Evolutionary conservation across 2,113 vertebrate genomes (phyloP).

Genomic region (Octodon degus): DNA sequence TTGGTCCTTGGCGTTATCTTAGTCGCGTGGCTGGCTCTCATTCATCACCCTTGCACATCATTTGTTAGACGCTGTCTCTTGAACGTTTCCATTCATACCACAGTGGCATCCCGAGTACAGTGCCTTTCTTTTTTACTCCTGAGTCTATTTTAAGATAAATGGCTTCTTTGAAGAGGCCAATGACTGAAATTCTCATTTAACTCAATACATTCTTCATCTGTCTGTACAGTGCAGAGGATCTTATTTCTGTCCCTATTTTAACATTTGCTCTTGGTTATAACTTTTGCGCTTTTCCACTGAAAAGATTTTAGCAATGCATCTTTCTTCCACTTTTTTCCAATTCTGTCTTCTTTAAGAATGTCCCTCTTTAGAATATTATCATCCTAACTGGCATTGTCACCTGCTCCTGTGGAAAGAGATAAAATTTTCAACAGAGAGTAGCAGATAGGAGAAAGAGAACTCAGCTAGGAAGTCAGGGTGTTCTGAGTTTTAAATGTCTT

Average conservation of each 20-base stretch:
- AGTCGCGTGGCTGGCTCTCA: not conserved
- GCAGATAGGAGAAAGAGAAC: not conserved
- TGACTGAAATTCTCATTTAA: not conserved
- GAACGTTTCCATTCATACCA: not conserved
- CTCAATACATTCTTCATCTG: not conserved
- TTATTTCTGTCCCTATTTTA: constrained; percentile 25
- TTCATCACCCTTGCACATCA: not conserved
- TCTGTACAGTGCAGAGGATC: not conserved
- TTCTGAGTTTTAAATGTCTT: constrained; percentile 48
- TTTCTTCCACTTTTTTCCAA: not conserved
- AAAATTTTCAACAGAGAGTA: not conserved
- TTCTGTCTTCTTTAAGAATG: not conserved
- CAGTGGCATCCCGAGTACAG: not conserved
- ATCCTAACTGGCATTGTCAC: not conserved
- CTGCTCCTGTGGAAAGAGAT: not conserved
- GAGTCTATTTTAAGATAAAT: not conserved
- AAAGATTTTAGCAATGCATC: not conserved
- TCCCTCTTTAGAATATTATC: not conserved
- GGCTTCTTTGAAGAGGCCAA: not conserved
- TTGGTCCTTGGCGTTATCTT: not conserved
- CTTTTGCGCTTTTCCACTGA: not conserved
- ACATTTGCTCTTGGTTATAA: not conserved
- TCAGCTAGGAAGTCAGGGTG: not conserved
- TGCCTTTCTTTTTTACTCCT: not conserved
- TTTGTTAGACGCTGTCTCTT: not conserved